phyloP scores from a whole-genome alignment of 2,113 vertebrate genomes.

The Bathybates hornii region DNA sequence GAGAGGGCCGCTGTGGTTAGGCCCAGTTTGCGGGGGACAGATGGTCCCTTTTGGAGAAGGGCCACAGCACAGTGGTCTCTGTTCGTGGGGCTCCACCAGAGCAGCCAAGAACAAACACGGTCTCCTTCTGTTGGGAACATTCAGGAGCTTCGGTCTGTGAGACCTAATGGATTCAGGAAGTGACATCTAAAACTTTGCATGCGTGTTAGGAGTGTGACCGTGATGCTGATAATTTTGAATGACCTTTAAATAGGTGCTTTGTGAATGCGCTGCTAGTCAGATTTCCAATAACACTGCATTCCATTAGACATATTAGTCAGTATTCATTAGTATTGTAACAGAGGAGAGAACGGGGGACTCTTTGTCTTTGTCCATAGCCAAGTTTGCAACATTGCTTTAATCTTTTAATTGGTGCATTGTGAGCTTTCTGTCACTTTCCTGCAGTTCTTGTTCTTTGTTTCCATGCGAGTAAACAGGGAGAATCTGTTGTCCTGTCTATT shows the following conservation, averaged over 20 bases:
- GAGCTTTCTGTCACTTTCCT: neutral
- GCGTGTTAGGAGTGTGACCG: neutral
- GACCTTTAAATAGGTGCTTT: neutral
- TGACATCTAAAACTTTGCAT: constrained; percentile 12
- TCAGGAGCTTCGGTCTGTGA: constrained; percentile 9
- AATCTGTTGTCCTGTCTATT: constrained; percentile 49
- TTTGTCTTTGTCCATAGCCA: neutral
- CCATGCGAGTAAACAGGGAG: neutral
- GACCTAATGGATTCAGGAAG: neutral
- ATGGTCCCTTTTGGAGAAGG: constrained; percentile 68
- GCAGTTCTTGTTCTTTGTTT: neutral
- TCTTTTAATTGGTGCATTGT: neutral
- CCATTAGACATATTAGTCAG: neutral
- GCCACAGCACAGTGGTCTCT: constrained; percentile 51
- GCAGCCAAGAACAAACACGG: constrained; percentile 58
- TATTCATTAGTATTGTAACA: neutral
- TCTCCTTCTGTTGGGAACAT: constrained; percentile 59
- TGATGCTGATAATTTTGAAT: neutral
- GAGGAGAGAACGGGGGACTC: neutral
- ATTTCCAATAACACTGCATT: neutral
- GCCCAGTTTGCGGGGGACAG: constrained; percentile 55
- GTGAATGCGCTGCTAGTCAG: neutral
- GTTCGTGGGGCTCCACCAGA: constrained; percentile 46
- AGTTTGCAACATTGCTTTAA: neutral
- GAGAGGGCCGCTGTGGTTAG: constrained; percentile 14